Percentiles rank a stretch among this genome's conserved stretches.
These are phyloP conservation scores for Lutraria rhynchaena DNA, from an alignment of 1,140 invertebrate species.

Conservation along the genomic window DNA sequence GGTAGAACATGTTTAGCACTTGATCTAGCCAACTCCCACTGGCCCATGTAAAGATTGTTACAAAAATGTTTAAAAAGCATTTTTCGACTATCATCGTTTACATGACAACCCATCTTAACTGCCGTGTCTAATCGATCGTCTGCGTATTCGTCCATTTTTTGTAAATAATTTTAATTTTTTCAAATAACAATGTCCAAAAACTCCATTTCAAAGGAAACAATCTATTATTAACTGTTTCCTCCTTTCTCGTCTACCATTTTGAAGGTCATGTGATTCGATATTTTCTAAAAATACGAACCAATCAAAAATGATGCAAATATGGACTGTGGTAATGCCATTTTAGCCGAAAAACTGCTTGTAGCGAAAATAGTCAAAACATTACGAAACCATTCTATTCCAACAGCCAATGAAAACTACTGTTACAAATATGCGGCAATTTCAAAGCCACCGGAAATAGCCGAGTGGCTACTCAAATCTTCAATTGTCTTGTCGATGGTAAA, in stretches of 20 bases:
- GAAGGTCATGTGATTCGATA: constrained; percentile 32
- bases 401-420: not conserved
- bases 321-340: too few relatives aligned
- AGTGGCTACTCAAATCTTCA: not conserved
- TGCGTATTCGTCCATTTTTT: not conserved
- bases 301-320: too few relatives aligned
- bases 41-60: constrained; percentile 79
- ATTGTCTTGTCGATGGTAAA: not conserved
- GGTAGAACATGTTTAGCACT: constrained; percentile 67
- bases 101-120: not conserved
- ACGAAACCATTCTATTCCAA: too few relatives aligned
- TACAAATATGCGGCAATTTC: constrained; percentile 44
- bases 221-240: not conserved
- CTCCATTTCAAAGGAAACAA: not conserved
- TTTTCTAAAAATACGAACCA: too few relatives aligned
- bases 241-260: constrained; percentile 41
- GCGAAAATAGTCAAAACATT: too few relatives aligned
- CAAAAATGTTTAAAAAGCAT: constrained; percentile 74
- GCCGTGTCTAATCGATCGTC: not conserved
- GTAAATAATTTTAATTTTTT: not conserved
- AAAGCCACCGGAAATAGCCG: constrained; percentile 18
- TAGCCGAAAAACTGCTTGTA: too few relatives aligned
- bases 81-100: not conserved
- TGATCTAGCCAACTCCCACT: constrained; percentile 80
- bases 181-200: not conserved